Base-by-base conservation (phyloP, 2,113 vertebrate species). In the Catharus fuscescens region DNA sequence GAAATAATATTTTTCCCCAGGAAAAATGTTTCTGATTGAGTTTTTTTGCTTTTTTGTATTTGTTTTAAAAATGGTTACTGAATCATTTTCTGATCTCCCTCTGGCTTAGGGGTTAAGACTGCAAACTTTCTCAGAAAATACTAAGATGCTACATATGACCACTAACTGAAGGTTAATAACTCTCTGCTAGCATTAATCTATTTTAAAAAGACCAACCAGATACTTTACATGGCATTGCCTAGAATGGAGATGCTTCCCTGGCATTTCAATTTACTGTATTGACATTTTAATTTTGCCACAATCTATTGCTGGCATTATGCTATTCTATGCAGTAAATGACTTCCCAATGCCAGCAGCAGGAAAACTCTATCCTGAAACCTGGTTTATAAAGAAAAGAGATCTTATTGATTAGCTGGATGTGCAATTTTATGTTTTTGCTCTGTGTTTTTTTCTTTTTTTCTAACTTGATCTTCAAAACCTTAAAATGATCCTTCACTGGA, bases 31-130 rank as follows among this genome's bases (percentile, higher is more conserved):
- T 82, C 31, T 74, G 25, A 23, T 18, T 44, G 13, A 0, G 1
- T 7, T 36, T 34, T 17, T 57, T 91, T 34, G 4, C 8, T 69
- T 90, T 48, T 40, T 29, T 50, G 6, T 25, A 56, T 79, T 85
- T 59, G 3, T 47, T 86, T 89, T 70, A 54, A 76, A 89, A 91
- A 95, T 73, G 52, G 91, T 66, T 90, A 94, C 18, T 90, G 79
- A 96, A 96, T 97, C 71, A 66, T 91, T 97, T 97, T 96, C 92
- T 96, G 95, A 96, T 96, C 60, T 97, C 52, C n/a, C 45, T 73
- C 57, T 80, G 76, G 34, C 53, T 86, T 93, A 88, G 54, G 18
- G 29, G 71, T 36, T 82, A 57, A 93, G 60, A 97, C 78, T 92
- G 90, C 90, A 96, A 92, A 91, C 34, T 89, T 95, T 72, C 91